Conservation (phyloP, 2,797 vertebrate genomes). For the Chelon auratus region DNA sequence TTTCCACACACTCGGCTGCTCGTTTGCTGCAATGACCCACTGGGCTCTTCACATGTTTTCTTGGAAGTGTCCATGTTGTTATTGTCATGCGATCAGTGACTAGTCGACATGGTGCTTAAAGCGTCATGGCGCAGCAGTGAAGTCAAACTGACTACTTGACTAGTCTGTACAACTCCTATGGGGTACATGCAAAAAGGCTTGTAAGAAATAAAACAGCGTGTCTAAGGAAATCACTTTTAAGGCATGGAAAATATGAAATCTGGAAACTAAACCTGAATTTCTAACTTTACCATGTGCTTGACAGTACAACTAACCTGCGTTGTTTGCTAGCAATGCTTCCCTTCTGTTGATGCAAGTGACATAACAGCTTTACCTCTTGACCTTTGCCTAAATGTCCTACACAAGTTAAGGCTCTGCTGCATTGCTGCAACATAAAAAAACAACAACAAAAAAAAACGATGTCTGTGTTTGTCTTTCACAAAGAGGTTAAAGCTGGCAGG, state of each 20-base stretch:
- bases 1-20: too few species aligned
- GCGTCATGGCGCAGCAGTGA: too few species aligned
- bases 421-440: conserved; percentile 21
- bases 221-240: neutral
- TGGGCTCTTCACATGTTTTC: too few species aligned
- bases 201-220: conserved; percentile 2
- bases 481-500: conserved; percentile 19
- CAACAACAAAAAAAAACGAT: conserved; percentile 34
- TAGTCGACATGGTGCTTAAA: too few species aligned
- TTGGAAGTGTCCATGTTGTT: too few species aligned
- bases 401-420: conserved; percentile 7
- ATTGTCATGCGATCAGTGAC: too few species aligned
- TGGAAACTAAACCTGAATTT: neutral
- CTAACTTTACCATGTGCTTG: too few species aligned
- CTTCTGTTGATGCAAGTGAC: neutral
- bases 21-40: too few species aligned
- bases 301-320: neutral
- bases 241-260: conserved; percentile 3
- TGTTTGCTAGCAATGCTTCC: neutral
- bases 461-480: conserved; percentile 45
- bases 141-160: too few species aligned
- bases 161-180: too few species aligned
- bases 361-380: neutral
- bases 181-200: conserved; percentile 8
- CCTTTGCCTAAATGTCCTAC: neutral